Percentiles rank a stretch among this genome's conserved stretches.
phyloP scores from a whole-genome alignment of 2,797 vertebrate genomes.

The Dicrostonyx torquatus region DNA sequence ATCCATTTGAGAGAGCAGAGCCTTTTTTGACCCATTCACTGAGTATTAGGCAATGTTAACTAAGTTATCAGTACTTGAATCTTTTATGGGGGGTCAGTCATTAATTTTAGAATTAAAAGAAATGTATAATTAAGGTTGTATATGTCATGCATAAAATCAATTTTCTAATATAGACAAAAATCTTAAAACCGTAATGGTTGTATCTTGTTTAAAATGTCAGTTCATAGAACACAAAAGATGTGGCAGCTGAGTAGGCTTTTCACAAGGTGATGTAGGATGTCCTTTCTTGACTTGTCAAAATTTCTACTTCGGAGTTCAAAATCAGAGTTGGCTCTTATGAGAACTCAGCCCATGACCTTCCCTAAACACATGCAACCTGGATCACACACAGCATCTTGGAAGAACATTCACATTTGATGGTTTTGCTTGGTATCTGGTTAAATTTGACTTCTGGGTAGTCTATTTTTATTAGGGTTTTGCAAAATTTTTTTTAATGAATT shows the following conservation, averaged over 20 bases:
- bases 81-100: neutral
- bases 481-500: neutral
- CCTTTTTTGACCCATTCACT: neutral
- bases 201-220: neutral
- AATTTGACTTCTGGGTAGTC: neutral
- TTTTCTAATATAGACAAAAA: neutral
- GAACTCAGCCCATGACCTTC: neutral
- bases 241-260: neutral
- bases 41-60: neutral
- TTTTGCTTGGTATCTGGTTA: slow-evolving; percentile 8
- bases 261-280: neutral
- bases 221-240: neutral
- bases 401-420: neutral
- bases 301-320: neutral
- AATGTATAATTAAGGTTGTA: neutral
- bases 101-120: neutral
- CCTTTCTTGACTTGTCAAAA: neutral
- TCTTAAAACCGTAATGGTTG: slow-evolving; percentile 5
- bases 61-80: neutral
- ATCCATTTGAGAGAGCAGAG: neutral
- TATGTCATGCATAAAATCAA: neutral
- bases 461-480: neutral
- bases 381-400: neutral
- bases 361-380: neutral
- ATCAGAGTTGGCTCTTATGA: neutral